Conservation (phyloP, 2,797 vertebrate species). For the Buphagus erythrorhynchus region DNA sequence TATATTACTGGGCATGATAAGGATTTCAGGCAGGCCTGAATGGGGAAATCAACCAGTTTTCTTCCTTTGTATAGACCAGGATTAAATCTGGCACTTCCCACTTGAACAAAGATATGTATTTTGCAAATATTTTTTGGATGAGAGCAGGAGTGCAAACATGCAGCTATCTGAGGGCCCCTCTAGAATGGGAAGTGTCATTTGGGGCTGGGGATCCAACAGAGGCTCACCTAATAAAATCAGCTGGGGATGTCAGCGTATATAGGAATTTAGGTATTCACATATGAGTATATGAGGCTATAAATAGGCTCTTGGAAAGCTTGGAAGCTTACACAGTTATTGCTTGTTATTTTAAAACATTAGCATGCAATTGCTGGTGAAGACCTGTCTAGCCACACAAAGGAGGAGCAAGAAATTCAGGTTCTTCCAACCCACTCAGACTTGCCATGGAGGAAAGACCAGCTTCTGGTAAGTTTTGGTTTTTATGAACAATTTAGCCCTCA, state of each 20-base stretch:
- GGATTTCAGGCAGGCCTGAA: background rate
- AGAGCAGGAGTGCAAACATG: background rate
- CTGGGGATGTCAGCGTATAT: fast-evolving
- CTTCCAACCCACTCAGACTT: constrained; percentile 18
- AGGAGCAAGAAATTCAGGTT: constrained; percentile 64
- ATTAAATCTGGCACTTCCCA: background rate
- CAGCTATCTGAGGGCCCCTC: background rate
- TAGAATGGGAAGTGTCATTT: background rate
- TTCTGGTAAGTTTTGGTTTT: constrained; percentile 4
- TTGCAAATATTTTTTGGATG: background rate
- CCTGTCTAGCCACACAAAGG: constrained; percentile 22
- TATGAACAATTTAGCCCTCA: background rate
- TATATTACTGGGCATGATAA: background rate
- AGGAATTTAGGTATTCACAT: background rate
- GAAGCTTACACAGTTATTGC: background rate
- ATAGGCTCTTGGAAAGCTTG: constrained; percentile 27
- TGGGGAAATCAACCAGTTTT: background rate
- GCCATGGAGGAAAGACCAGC: constrained; percentile 26
- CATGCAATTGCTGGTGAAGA: constrained; percentile 8
- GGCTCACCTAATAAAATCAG: background rate
- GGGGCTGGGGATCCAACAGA: background rate
- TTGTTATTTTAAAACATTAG: constrained; percentile 33
- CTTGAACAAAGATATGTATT: background rate
- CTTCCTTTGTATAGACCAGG: background rate
- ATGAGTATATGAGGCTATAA: background rate